Conservation (phyloP, 1,140 invertebrate species). For the Papilio helenus region DNA sequence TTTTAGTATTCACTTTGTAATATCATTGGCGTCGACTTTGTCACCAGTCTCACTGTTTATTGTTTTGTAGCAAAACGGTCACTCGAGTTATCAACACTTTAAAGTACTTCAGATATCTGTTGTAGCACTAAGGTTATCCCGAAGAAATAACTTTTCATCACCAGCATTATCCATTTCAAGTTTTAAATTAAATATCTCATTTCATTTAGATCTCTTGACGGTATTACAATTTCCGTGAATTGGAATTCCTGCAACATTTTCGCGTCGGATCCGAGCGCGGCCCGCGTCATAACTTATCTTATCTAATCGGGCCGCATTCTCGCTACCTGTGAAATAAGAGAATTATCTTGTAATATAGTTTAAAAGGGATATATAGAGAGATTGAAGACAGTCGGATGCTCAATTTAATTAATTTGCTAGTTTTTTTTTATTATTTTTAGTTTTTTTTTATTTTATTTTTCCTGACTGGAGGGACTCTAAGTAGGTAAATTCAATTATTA, state of each 20-base stretch:
- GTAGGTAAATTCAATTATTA: too few species aligned
- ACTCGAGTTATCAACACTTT: background rate
- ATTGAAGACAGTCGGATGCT: background rate
- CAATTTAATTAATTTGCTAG: too few species aligned
- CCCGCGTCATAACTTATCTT: constrained; percentile 25
- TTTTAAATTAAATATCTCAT: constrained; percentile 33
- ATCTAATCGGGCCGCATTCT: constrained; percentile 7
- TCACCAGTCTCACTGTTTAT: background rate
- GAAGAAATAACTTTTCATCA: constrained; percentile 21
- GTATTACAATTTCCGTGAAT: constrained; percentile 28
- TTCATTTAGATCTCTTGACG: constrained; percentile 30
- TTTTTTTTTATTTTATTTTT: too few species aligned
- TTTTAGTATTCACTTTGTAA: background rate
- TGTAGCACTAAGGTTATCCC: background rate
- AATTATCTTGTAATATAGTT: constrained; percentile 27
- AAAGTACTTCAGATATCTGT: background rate
- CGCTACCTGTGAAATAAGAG: constrained; percentile 30
- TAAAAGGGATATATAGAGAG: constrained; percentile 1
- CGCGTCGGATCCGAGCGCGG: constrained; percentile 22
- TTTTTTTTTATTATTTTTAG: too few species aligned
- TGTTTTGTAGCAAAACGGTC: background rate
- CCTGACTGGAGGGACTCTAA: too few species aligned
- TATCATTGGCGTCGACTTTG: background rate
- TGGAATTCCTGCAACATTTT: constrained; percentile 35
- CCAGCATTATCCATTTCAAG: constrained; percentile 26